Conservation (phyloP, 2,797 vertebrate genomes). For the Sebastes itinus region DNA sequence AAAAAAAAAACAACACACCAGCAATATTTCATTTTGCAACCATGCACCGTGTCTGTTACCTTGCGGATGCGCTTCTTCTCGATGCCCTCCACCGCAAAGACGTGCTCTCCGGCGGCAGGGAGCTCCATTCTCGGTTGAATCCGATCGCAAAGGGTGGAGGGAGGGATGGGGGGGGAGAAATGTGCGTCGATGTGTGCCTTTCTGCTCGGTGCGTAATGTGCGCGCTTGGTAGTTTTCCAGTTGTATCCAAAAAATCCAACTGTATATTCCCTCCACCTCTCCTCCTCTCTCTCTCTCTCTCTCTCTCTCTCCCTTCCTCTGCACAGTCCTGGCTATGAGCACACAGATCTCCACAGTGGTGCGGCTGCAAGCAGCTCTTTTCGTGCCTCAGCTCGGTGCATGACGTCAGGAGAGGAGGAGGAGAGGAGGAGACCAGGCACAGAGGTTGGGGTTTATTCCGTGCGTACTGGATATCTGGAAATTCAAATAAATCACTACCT, state of each 20-base stretch:
- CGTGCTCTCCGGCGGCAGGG: slow-evolving; percentile 95
- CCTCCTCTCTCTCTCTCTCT: slow-evolving; percentile 54
- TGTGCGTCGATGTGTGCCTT: slow-evolving; percentile 63
- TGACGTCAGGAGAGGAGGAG: slow-evolving; percentile 86
- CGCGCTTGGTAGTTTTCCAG: slow-evolving; percentile 77
- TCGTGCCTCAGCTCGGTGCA: slow-evolving; percentile 80
- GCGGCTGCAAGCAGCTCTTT: slow-evolving; percentile 82
- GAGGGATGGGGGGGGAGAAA: slow-evolving; percentile 44
- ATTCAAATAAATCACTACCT: slow-evolving; percentile 48
- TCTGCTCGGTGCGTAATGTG: slow-evolving; percentile 59
- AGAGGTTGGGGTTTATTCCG: slow-evolving; percentile 68
- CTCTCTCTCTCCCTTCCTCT: slow-evolving; percentile 45
- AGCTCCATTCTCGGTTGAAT: slow-evolving; percentile 89
- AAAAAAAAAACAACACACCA: neutral
- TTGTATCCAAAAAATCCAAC: slow-evolving; percentile 66
- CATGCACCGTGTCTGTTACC: slow-evolving; percentile 76
- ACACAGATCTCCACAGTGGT: slow-evolving; percentile 83
- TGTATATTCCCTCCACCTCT: slow-evolving; percentile 72
- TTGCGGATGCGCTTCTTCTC: slow-evolving; percentile 96
- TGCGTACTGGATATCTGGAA: slow-evolving; percentile 54
- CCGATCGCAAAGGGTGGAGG: slow-evolving; percentile 65
- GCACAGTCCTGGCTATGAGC: slow-evolving; percentile 68
- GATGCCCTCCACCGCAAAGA: slow-evolving; percentile 98
- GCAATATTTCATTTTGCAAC: slow-evolving; percentile 24
- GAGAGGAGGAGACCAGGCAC: slow-evolving; percentile 78